Evolutionary conservation across 2,797 vertebrate genomes (phyloP), one percentile per base, ranked within the genome.

Genomic region (Phaenicophaeus curvirostris): DNA sequence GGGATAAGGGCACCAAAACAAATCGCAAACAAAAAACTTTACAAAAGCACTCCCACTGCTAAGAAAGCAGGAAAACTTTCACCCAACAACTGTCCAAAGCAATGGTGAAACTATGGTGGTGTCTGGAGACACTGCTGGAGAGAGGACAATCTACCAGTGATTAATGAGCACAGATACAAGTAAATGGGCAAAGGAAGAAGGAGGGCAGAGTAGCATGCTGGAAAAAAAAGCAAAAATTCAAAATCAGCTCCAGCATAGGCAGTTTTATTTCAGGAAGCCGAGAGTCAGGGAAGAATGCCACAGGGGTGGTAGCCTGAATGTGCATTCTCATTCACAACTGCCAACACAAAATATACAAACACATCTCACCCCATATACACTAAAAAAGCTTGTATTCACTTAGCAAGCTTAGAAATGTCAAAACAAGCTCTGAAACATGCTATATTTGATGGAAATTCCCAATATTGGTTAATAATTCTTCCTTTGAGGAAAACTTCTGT

Each of bases 241-340:
- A 82, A 87, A 72, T 11, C 16, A 59, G 7, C 8, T 63, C 12
- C 16, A 87, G n/a, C 4, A 1, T 1, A 87, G 42, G 20, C 1
- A 42, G 9, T 35, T 58, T 76, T n/a, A 54, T 48, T 84, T 69
- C 51, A 69, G 35, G 39, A 58, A 85, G 62, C 28, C 50, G 48
- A 71, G 42, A 78, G 15, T 8, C 15, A 25, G 12, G 18, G 9
- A 77, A 74, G 33, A 82, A 54, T 27, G 51, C 21, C 24, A n/a
- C 18, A 35, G 25, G 2, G 18, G 2, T 50, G 31, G 35, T 61
- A 44, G 41, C 31, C 23, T n/a, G 16, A 24, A 42, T 0, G 2
- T 12, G 11, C 6, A 28, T 35, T 67, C 31, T 85, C n/a, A 48
- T 13, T 46, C 33, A 67, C 13, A 14, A 24, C 24, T 63, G 19